Conservation (phyloP, 2,888 invertebrate genomes). For the Cerastis leucographa region DNA sequence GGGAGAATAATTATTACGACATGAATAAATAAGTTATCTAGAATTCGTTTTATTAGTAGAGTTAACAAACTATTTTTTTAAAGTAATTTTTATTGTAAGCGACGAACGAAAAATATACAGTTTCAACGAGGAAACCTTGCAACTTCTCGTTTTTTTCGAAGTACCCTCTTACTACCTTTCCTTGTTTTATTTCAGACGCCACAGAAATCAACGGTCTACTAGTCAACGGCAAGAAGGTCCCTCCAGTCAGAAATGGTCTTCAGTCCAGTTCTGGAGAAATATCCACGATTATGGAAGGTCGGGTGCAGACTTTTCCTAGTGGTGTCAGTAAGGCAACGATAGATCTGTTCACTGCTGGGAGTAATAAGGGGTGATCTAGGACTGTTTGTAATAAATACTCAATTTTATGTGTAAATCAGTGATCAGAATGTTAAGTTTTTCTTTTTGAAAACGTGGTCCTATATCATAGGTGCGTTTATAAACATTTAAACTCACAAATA, state of each 20-base stretch:
- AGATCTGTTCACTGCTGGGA: constrained; percentile 76
- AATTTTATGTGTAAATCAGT: constrained; percentile 4
- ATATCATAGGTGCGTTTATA: no score
- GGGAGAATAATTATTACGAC: no score
- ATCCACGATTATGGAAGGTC: constrained; percentile 85
- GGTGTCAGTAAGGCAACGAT: constrained; percentile 78
- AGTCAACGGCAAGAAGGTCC: constrained; percentile 80
- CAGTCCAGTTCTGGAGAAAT: constrained; percentile 83
- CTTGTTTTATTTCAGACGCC: constrained; percentile 60
- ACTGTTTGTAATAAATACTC: not conserved
- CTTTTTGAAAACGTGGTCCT: no score
- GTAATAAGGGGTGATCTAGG: constrained; percentile 63
- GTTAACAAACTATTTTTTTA: no score
- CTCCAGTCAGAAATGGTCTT: constrained; percentile 80
- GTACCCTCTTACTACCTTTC: not conserved
- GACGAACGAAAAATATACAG: no score
- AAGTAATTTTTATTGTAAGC: no score
- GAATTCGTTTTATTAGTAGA: no score
- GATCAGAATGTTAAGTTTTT: not conserved
- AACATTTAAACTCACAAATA: no score
- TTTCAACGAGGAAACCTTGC: no score
- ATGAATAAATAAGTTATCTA: no score
- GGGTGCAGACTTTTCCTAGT: constrained; percentile 79
- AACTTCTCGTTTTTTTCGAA: no score
- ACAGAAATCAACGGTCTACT: constrained; percentile 59